phyloP scores from a whole-genome alignment of 2,797 vertebrate species.

The Neoniphon sammara region DNA sequence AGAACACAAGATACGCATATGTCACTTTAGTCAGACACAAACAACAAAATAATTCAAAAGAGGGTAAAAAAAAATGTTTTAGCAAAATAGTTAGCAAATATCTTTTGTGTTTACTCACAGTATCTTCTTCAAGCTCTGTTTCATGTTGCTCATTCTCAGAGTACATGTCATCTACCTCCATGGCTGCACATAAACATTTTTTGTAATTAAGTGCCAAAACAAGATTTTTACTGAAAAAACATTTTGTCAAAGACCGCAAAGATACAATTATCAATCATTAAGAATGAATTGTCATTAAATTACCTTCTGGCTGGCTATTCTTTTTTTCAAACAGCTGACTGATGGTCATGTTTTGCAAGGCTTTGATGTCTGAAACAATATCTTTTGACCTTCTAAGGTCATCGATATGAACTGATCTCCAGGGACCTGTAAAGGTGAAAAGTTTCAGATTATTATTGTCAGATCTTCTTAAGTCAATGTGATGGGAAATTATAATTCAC shows the following conservation, averaged over 20 bases:
- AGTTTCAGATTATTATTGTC: conserved; percentile 11
- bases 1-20: background rate
- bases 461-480: background rate
- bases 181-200: conserved; percentile 65
- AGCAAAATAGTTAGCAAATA: no score
- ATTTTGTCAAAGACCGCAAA: background rate
- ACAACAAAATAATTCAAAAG: no score
- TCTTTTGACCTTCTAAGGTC: conserved; percentile 89
- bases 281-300: background rate
- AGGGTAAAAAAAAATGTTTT: no score
- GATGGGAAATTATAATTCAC: background rate
- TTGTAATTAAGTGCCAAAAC: background rate
- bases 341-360: conserved; percentile 88
- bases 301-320: conserved; percentile 68
- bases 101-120: conserved; percentile 62
- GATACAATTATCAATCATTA: background rate
- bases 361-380: conserved; percentile 89
- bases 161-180: conserved; percentile 79
- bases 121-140: conserved; percentile 54
- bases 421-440: conserved; percentile 83
- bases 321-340: conserved; percentile 88
- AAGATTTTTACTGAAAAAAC: background rate
- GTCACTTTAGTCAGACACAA: no score
- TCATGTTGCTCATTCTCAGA: conserved; percentile 50
- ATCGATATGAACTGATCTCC: conserved; percentile 94